Percentiles rank a stretch among this genome's conserved stretches.
phyloP scores from a whole-genome alignment of 2,113 vertebrate species.

The Perognathus longimembris region DNA sequence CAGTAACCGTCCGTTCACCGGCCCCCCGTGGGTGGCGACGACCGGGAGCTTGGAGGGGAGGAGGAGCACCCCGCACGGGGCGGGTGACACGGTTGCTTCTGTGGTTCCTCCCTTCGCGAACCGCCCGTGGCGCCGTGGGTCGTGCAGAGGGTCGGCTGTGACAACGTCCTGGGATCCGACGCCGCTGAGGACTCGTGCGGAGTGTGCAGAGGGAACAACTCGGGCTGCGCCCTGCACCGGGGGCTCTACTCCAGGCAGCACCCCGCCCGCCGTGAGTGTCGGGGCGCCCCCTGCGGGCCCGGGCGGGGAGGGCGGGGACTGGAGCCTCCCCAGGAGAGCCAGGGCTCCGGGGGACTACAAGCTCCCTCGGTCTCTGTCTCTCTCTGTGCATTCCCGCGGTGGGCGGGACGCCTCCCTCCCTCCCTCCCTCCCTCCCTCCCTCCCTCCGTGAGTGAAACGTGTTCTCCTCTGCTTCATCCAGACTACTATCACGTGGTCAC shows the following conservation, averaged over 20 bases:
- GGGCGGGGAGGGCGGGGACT: rapidly evolving
- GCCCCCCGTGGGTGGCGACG: not conserved
- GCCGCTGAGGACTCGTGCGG: conserved; percentile 90
- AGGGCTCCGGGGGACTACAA: not conserved
- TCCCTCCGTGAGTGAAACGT: not conserved
- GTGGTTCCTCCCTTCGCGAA: conserved; percentile 57
- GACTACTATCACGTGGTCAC: conserved; percentile 91
- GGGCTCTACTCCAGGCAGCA: conserved; percentile 91
- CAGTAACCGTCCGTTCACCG: conserved; percentile 58
- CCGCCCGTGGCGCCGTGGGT: not conserved
- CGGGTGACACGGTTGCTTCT: not conserved
- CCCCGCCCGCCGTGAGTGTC: conserved; percentile 88
- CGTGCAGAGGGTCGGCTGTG: conserved; percentile 92
- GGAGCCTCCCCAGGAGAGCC: no score
- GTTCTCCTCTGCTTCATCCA: conserved; percentile 62
- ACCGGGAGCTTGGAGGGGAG: not conserved
- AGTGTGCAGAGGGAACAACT: conserved; percentile 92
- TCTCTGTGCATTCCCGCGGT: no score
- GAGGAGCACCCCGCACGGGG: not conserved
- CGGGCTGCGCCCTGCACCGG: conserved; percentile 90
- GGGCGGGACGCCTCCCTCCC: no score
- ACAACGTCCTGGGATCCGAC: conserved; percentile 90
- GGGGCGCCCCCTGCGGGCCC: rapidly evolving
- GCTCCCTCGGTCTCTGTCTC: no score
- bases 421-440: no score